Conservation (phyloP, 2,888 invertebrate species). For the Patella caerulea region DNA sequence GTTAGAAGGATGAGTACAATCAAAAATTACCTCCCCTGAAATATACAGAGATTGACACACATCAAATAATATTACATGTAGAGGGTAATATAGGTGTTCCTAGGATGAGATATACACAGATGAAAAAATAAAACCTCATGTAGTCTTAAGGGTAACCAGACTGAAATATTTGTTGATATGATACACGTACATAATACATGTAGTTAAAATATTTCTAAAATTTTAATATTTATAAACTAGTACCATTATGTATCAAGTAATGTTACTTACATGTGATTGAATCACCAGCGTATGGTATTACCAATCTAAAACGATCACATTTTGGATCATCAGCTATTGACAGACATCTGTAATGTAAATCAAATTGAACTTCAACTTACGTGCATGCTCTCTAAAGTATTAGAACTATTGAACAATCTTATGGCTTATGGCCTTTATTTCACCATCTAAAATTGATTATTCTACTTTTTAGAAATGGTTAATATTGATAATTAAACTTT, state of each 20-base stretch:
- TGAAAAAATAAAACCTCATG: background rate
- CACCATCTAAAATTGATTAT: too few relatives aligned
- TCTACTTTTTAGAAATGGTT: too few relatives aligned
- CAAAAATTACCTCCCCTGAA: constrained; percentile 80
- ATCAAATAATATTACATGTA: too few relatives aligned
- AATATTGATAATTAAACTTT: too few relatives aligned
- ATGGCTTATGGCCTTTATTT: too few relatives aligned
- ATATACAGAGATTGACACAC: constrained; percentile 16
- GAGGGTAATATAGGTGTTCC: too few relatives aligned
- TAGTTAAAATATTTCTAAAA: background rate
- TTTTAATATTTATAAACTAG: background rate
- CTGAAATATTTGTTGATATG: background rate
- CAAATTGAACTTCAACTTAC: background rate
- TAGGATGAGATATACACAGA: too few relatives aligned
- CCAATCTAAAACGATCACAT: constrained; percentile 77
- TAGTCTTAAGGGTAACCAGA: background rate
- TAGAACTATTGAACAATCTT: too few relatives aligned
- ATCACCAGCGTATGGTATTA: constrained; percentile 81
- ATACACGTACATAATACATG: too few relatives aligned
- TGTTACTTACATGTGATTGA: constrained; percentile 74
- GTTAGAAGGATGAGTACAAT: constrained; percentile 77
- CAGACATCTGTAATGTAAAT: constrained; percentile 38
- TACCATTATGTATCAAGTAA: background rate
- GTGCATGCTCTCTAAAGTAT: too few relatives aligned
- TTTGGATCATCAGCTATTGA: constrained; percentile 37